A percentile compares a stretch with the other conserved stretches of the same genome.
phyloP scores from a whole-genome alignment of 1,140 invertebrate genomes.

The Drosophila punjabiensis region DNA sequence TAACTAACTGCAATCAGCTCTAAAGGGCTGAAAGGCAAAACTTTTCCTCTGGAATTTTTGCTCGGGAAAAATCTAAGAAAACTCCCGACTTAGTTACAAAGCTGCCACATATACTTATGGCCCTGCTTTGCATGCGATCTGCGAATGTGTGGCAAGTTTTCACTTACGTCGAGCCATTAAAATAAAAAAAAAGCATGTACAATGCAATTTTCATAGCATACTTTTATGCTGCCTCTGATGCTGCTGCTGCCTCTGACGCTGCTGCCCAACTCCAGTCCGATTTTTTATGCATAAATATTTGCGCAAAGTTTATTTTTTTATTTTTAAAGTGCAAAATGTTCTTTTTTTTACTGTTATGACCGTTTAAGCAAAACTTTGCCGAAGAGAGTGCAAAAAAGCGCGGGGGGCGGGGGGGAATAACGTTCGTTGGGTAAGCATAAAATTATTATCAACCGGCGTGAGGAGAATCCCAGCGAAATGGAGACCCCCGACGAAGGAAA shows the following conservation, averaged over 20 bases:
- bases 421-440: constrained; percentile 76
- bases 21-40: constrained; percentile 14
- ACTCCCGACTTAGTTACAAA: constrained; percentile 49
- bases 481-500: constrained; percentile 42
- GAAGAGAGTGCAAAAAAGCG: constrained; percentile 46
- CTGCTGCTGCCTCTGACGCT: background rate
- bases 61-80: constrained; percentile 29
- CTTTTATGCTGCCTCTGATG: constrained; percentile 30
- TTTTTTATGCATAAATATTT: constrained; percentile 61
- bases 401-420: constrained; percentile 23
- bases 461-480: constrained; percentile 37
- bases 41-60: constrained; percentile 13
- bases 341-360: constrained; percentile 75
- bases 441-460: constrained; percentile 77
- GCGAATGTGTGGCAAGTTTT: constrained; percentile 61
- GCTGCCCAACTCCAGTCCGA: constrained; percentile 1
- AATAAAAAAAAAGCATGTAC: constrained; percentile 35
- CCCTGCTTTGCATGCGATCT: constrained; percentile 51
- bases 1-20: constrained; percentile 19
- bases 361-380: constrained; percentile 78
- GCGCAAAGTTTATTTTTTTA: constrained; percentile 29
- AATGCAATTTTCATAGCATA: constrained; percentile 68
- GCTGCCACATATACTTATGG: constrained; percentile 29
- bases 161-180: constrained; percentile 67
- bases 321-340: constrained; percentile 51